Base-by-base conservation (phyloP, 2,888 invertebrate genomes). In the Adelognathus sp. region DNA sequence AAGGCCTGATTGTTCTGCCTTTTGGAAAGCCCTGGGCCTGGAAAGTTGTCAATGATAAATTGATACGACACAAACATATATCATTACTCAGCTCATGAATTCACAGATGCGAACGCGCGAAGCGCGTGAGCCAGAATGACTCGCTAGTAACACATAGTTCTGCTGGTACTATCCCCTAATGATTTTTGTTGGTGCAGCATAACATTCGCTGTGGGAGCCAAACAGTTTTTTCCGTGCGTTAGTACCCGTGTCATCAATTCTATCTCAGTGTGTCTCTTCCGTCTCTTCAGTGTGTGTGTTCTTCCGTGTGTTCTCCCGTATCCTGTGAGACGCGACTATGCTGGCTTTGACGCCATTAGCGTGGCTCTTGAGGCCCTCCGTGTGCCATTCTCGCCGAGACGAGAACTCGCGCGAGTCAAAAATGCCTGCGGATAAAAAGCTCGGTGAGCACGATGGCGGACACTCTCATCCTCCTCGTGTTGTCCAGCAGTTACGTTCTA, bases 331-430 rank as follows among this genome's bases (percentile, higher is more conserved):
- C 72, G 81, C 72, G 80, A 81, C 83, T 86, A 84, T 84, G 81
- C 82, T 80, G 77, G 79, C 77, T 78, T 86, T 87, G 85, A 87
- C 87, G 86, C 88, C 86, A 88, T 86, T 87, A 88, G 85, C 84
- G 84, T 80, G 79, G 81, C 83, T 85, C 83, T 86, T 83, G 85
- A 87, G 82, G 66, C 79, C 73, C 74, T 71, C 80, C 83, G 80
- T 86, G 78, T 82, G 73, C 58, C 52, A 52, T 63, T 64, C 63
- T 50, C 14, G 69, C 31, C 61, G 74, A 61, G 64, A 52, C 58
- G 52, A 44, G 66, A 63, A 50, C 61, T 60, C 67, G 76, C 64
- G 56, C 60, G 67, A 69, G 61, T 61, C 46, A 56, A 71, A 79
- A 85, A 50, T 84, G 76, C 81, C 80, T 81, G 84, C 86, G 82